Evolutionary conservation across 2,888 invertebrate genomes (phyloP).

Genomic region (Pseudanteris insignis): DNA sequence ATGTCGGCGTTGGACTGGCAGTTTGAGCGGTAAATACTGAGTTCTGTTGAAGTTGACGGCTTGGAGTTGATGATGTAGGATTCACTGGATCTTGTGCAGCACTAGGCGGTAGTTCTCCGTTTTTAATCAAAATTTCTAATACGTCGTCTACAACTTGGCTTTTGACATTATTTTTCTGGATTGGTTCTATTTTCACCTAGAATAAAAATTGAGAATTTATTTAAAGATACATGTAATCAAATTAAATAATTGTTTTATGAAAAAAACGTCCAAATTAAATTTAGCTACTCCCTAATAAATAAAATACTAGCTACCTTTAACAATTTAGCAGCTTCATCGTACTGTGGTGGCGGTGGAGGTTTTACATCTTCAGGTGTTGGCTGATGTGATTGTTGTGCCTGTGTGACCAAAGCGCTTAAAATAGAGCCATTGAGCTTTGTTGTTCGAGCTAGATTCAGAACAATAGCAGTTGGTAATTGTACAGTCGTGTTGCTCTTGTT

Average conservation of each 20-base stretch:
- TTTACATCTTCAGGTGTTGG: constrained; percentile 65
- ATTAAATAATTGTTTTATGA: too few relatives aligned
- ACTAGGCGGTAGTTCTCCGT: constrained; percentile 90
- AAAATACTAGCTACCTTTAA: too few relatives aligned
- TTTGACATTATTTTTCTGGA: constrained; percentile 67
- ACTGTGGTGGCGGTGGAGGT: constrained; percentile 72
- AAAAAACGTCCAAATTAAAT: too few relatives aligned
- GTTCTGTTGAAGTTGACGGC: constrained; percentile 63
- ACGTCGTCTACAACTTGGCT: constrained; percentile 92
- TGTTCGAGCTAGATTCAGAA: constrained; percentile 61
- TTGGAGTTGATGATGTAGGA: constrained; percentile 68
- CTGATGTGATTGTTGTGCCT: constrained; percentile 61
- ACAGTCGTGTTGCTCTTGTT: constrained; percentile 61
- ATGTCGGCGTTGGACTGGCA: constrained; percentile 59
- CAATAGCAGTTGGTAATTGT: constrained; percentile 62
- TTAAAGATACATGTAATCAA: too few relatives aligned
- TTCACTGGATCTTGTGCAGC: constrained; percentile 79
- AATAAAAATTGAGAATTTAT: constrained; percentile 4
- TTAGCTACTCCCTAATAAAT: too few relatives aligned
- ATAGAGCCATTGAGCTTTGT: constrained; percentile 62
- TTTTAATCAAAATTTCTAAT: constrained; percentile 90
- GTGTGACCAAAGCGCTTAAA: constrained; percentile 61
- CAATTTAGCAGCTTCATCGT: constrained; percentile 76
- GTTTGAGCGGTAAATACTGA: constrained; percentile 62
- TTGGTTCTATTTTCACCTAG: constrained; percentile 65